phyloP scores from a whole-genome alignment of 2,113 vertebrate species.

The Nannospalax galili region DNA sequence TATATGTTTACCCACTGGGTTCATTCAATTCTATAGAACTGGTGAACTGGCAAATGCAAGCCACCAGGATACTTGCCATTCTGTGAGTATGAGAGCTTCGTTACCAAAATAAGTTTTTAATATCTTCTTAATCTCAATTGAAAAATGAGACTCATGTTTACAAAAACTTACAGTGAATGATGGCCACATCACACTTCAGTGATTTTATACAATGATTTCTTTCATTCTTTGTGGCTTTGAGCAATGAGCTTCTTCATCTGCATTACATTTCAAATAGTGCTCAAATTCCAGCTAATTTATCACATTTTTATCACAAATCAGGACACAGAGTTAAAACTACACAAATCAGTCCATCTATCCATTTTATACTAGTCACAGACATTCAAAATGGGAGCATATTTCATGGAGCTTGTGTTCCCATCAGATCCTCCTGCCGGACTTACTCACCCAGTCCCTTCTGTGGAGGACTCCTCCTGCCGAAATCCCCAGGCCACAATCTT shows the following conservation, averaged over 20 bases:
- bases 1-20: not conserved
- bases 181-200: not conserved
- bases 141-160: slow-evolving; percentile 65
- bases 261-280: slow-evolving; percentile 27
- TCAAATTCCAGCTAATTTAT: slow-evolving; percentile 48
- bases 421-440: not conserved
- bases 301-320: slow-evolving; percentile 52
- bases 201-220: slow-evolving; percentile 61
- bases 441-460: not conserved
- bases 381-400: slow-evolving; percentile 17
- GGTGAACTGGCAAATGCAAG: not conserved
- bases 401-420: not conserved
- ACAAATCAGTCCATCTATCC: slow-evolving; percentile 19
- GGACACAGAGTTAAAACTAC: slow-evolving; percentile 24
- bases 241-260: slow-evolving; percentile 19
- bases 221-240: slow-evolving; percentile 52
- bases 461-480: not conserved
- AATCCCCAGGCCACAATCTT: not conserved
- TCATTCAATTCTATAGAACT: not conserved
- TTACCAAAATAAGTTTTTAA: slow-evolving; percentile 52
- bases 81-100: not conserved
- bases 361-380: slow-evolving; percentile 24
- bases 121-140: slow-evolving; percentile 29
- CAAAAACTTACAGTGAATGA: slow-evolving; percentile 38
- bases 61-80: not conserved